These are phyloP conservation scores for Tryphoninae sp. DNA, from an alignment of 2,888 invertebrate species.

Conservation along the genomic window DNA sequence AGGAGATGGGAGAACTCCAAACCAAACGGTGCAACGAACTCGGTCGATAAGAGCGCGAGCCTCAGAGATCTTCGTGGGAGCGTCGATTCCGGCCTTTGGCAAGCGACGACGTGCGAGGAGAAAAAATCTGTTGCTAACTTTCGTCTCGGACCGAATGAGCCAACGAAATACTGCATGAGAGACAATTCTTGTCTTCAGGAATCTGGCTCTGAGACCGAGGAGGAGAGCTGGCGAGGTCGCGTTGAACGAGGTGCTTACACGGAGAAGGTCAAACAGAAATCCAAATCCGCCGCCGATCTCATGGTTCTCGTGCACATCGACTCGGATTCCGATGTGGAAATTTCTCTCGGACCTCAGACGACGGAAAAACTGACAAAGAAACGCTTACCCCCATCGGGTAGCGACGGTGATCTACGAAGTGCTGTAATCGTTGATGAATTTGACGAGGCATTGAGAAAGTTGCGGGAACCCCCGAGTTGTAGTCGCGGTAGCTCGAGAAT, in stretches of 20 bases:
- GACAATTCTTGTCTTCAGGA: conserved; percentile 70
- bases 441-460: conserved; percentile 83
- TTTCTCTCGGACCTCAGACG: conserved; percentile 80
- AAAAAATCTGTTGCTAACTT: conserved; percentile 71
- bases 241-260: conserved; percentile 84
- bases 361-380: conserved; percentile 74
- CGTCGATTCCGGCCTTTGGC: conserved; percentile 80
- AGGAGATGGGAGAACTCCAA: conserved; percentile 88
- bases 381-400: conserved; percentile 81
- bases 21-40: conserved; percentile 82
- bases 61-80: conserved; percentile 87
- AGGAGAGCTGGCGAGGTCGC: conserved; percentile 85
- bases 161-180: conserved; percentile 72
- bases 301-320: conserved; percentile 87
- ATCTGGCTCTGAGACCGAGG: conserved; percentile 85
- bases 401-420: conserved; percentile 83
- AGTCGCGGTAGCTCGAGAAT: conserved; percentile 12
- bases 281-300: conserved; percentile 86
- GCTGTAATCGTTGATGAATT: conserved; percentile 83
- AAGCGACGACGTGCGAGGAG: conserved; percentile 69
- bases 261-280: conserved; percentile 86
- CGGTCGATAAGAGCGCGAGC: conserved; percentile 77
- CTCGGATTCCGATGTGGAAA: conserved; percentile 84
- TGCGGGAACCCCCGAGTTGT: conserved; percentile 76
- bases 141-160: conserved; percentile 77